These are phyloP conservation scores for Sminthopsis crassicaudata DNA, from an alignment of 2,113 vertebrate species.

Conservation along the genomic window DNA sequence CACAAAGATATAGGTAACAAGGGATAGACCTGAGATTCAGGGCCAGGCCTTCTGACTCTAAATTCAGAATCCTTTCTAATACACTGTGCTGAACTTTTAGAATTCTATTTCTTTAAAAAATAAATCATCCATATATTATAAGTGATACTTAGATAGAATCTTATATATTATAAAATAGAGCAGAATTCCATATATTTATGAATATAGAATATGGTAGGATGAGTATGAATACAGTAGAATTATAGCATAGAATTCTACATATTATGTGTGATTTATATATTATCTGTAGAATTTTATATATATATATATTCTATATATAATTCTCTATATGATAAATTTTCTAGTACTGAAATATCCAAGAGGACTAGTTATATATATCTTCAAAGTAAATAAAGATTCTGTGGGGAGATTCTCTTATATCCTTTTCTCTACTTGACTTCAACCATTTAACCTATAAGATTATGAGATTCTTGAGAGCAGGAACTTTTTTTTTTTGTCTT, in stretches of 20 bases:
- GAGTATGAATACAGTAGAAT: too few relatives aligned
- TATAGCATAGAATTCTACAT: too few relatives aligned
- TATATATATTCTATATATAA: too few relatives aligned
- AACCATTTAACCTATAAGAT: background rate
- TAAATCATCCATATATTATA: background rate
- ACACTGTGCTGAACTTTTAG: background rate
- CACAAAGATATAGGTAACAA: background rate
- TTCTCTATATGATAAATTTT: too few relatives aligned
- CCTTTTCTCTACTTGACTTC: background rate
- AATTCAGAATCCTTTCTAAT: background rate
- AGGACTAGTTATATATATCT: background rate
- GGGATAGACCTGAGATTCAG: background rate
- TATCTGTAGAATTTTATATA: background rate
- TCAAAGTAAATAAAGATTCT: background rate
- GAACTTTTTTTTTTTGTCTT: background rate
- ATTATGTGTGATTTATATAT: too few relatives aligned
- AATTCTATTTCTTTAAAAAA: background rate
- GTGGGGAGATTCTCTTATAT: background rate
- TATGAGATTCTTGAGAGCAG: background rate
- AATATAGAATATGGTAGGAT: too few relatives aligned
- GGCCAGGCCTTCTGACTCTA: background rate
- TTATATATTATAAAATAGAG: background rate
- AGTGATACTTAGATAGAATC: background rate
- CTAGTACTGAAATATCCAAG: background rate
- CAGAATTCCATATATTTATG: too few relatives aligned